Percentiles rank a stretch among this genome's conserved stretches.
Evolutionary conservation across 2,797 vertebrate genomes (phyloP).

Genomic region (Allobates femoralis): DNA sequence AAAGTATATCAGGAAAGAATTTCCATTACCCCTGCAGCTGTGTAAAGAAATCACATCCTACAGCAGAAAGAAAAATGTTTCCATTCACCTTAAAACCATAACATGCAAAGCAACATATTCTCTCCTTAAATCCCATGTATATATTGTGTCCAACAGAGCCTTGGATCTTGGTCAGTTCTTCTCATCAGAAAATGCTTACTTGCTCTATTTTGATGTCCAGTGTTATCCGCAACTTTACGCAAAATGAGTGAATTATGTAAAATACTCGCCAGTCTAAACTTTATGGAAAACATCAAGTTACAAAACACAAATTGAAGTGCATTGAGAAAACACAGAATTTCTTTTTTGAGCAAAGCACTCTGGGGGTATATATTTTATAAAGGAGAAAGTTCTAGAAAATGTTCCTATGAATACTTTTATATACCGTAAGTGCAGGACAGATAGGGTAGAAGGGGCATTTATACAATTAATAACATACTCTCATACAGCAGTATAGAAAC

Average conservation of each 20-base stretch:
- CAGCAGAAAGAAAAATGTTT: not conserved
- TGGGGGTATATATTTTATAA: not conserved
- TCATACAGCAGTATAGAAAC: too few species aligned
- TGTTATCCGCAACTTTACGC: not conserved
- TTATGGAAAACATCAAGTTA: not conserved
- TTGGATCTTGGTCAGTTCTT: not conserved
- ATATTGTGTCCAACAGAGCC: not conserved
- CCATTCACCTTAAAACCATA: not conserved
- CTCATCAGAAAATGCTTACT: not conserved
- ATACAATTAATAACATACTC: too few species aligned
- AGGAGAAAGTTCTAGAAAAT: not conserved
- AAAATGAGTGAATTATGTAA: not conserved
- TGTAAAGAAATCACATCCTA: constrained; percentile 23
- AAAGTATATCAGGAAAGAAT: not conserved
- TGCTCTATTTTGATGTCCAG: not conserved
- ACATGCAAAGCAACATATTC: not conserved
- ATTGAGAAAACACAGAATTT: not conserved
- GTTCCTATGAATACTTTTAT: too few species aligned
- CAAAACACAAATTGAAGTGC: not conserved
- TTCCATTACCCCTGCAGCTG: constrained; percentile 5
- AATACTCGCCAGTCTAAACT: not conserved
- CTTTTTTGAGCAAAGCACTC: not conserved
- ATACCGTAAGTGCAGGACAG: not conserved
- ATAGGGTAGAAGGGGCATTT: too few species aligned
- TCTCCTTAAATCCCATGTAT: not conserved